Conservation (phyloP, 2,797 vertebrate genomes). For the Rousettus madagascariensis region DNA sequence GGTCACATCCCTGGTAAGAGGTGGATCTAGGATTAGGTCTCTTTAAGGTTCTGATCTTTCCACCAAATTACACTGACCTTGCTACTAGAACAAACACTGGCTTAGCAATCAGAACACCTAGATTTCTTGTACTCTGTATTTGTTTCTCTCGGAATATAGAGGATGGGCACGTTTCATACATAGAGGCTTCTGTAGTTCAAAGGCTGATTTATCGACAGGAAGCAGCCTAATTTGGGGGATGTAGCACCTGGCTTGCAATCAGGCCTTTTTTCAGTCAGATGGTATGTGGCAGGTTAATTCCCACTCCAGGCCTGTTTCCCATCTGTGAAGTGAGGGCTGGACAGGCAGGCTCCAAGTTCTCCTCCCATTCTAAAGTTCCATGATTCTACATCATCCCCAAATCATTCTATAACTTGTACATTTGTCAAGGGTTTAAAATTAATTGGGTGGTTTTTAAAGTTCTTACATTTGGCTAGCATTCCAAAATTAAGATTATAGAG, state of each 20-base stretch:
- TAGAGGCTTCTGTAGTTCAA: not conserved
- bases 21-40: not conserved
- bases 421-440: constrained; percentile 12
- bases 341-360: not conserved
- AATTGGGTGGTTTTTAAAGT: constrained; percentile 7
- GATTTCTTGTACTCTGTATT: not conserved
- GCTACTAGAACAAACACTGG: not conserved
- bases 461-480: constrained; percentile 7
- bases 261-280: not conserved
- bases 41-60: not conserved
- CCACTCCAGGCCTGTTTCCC: not conserved
- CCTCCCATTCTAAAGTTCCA: not conserved
- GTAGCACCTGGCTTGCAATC: not conserved
- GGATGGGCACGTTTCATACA: not conserved
- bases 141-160: not conserved
- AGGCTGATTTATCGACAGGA: not conserved
- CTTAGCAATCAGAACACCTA: not conserved
- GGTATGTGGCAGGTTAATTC: not conserved
- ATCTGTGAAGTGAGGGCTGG: not conserved
- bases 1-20: not conserved
- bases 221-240: not conserved
- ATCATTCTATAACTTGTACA: not conserved
- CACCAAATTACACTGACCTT: not conserved
- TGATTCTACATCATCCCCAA: not conserved
- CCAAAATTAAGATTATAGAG: constrained; percentile 3